A percentile compares a stretch with the other conserved stretches of the same genome.
Evolutionary conservation across 2,888 invertebrate species (phyloP).

Genomic region (Drosophila kokeensis): DNA sequence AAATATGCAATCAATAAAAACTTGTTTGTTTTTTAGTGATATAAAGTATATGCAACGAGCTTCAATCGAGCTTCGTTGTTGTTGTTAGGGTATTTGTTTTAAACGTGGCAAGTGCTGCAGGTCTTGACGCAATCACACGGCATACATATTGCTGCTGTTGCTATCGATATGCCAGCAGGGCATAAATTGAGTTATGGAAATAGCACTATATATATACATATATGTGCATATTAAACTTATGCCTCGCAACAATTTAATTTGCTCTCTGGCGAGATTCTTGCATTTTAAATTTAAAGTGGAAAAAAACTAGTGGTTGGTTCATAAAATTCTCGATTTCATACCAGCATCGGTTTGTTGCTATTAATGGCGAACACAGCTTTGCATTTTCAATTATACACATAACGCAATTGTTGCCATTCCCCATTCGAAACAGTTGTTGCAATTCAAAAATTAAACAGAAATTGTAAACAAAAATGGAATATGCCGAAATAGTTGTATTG

Average conservation of each 20-base stretch:
- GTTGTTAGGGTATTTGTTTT: background rate
- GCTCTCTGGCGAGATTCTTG: constrained; percentile 17
- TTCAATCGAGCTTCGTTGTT: constrained; percentile 5
- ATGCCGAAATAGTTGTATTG: background rate
- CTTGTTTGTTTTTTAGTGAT: constrained; percentile 8
- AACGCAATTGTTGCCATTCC: background rate
- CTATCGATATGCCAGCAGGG: constrained; percentile 3
- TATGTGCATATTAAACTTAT: constrained; percentile 3
- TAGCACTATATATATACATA: constrained; percentile 17
- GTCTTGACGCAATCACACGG: constrained; percentile 6
- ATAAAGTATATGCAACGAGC: constrained; percentile 9
- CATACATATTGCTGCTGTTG: constrained; percentile 10
- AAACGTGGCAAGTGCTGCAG: constrained; percentile 15
- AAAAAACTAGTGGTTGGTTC: constrained; percentile 2
- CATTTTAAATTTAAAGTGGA: constrained; percentile 10
- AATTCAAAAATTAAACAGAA: background rate
- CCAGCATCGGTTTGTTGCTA: background rate
- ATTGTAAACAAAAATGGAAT: background rate
- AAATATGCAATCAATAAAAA: constrained; percentile 17
- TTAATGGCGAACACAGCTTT: background rate
- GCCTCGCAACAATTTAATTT: constrained; percentile 17
- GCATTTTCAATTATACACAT: background rate
- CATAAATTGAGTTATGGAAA: constrained; percentile 7
- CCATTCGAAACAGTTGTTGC: background rate
- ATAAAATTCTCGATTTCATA: constrained; percentile 2